Conservation (phyloP, 2,797 vertebrate species). For the Cuniculus paca region DNA sequence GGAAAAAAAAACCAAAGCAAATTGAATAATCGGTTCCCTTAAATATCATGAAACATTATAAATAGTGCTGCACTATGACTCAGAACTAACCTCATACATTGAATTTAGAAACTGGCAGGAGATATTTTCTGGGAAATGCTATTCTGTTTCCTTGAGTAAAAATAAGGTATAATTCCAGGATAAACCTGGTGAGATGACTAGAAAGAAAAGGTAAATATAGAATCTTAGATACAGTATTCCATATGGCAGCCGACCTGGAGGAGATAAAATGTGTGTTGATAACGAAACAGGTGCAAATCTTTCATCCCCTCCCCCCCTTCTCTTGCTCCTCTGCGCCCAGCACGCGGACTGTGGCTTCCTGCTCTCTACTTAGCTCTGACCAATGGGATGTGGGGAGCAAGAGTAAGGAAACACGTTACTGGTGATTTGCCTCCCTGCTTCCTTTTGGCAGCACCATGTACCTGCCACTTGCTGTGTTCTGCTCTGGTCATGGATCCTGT, state of each 20-base stretch:
- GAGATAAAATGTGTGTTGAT: accelerated
- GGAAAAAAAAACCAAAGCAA: not conserved
- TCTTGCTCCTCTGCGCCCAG: not conserved
- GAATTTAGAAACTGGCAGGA: constrained; percentile 64
- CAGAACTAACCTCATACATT: not conserved
- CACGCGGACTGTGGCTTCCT: not conserved
- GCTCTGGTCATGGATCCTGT: not conserved
- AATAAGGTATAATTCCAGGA: constrained; percentile 48
- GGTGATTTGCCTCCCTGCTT: not conserved
- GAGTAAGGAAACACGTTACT: not conserved
- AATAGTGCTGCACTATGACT: constrained; percentile 1
- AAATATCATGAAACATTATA: not conserved
- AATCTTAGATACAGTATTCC: not conserved
- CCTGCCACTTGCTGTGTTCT: not conserved
- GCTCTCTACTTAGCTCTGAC: not conserved
- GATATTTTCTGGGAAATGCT: constrained; percentile 51
- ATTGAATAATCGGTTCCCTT: constrained; percentile 37
- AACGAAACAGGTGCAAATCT: not conserved
- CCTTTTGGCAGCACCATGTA: accelerated
- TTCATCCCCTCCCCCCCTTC: accelerated
- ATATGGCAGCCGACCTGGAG: accelerated
- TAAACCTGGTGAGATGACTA: not conserved
- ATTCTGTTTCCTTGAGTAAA: constrained; percentile 65
- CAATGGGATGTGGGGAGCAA: not conserved
- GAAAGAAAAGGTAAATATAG: not conserved